phyloP scores from a whole-genome alignment of 2,113 vertebrate genomes.

The Casuarius casuarius region DNA sequence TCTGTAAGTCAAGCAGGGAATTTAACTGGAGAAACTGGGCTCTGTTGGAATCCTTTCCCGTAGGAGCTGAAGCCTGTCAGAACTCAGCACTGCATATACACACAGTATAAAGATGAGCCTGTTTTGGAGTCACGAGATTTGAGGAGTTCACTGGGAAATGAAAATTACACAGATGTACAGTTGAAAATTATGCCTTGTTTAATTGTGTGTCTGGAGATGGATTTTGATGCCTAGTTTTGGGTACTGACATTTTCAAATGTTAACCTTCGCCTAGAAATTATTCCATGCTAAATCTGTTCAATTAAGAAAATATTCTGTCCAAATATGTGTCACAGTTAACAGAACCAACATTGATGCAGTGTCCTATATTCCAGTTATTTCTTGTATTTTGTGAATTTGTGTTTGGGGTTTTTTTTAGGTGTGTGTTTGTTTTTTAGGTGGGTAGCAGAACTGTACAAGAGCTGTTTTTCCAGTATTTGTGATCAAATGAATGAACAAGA shows the following conservation, averaged over 20 bases:
- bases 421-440: neutral
- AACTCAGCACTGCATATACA: neutral
- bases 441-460: neutral
- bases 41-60: neutral
- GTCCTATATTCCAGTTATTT: neutral
- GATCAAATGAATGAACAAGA: neutral
- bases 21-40: neutral
- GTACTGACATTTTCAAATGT: slow-evolving; percentile 62
- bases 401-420: neutral
- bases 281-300: slow-evolving; percentile 64
- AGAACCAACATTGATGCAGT: neutral
- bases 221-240: neutral
- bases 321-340: slow-evolving; percentile 52
- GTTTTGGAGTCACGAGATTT: neutral
- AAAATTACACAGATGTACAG: slow-evolving; percentile 43
- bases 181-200: neutral
- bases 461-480: neutral
- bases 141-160: neutral
- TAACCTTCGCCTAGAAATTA: slow-evolving; percentile 52
- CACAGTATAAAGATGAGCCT: neutral
- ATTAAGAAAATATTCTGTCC: slow-evolving; percentile 31
- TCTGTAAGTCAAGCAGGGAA: neutral
- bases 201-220: slow-evolving; percentile 1
- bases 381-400: neutral
- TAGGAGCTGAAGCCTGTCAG: neutral